These are phyloP conservation scores for Melanitta fusca DNA, from an alignment of 2,797 vertebrate species.

Conservation along the genomic window DNA sequence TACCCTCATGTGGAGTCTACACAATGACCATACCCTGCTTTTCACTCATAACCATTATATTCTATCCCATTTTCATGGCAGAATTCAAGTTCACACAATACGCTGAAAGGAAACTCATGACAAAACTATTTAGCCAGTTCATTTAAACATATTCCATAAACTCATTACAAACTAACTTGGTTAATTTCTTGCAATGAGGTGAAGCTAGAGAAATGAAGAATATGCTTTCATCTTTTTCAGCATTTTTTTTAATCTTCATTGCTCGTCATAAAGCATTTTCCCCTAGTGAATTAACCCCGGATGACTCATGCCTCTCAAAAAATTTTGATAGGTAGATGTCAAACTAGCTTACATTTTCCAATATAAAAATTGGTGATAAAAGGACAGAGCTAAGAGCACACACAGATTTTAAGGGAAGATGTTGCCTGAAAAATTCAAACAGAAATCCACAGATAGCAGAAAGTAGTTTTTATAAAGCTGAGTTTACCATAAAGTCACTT, in stretches of 20 bases:
- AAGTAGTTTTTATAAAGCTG: neutral
- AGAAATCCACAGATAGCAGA: conserved; percentile 17
- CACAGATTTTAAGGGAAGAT: conserved; percentile 7
- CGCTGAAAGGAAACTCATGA: neutral
- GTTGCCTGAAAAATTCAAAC: neutral
- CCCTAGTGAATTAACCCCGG: neutral
- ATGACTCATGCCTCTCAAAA: neutral
- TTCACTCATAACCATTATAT: neutral
- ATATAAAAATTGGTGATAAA: conserved; percentile 28
- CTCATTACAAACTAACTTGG: neutral
- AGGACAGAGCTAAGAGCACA: neutral
- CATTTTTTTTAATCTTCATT: neutral
- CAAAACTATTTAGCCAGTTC: neutral
- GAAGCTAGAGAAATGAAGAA: neutral
- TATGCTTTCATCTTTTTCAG: neutral
- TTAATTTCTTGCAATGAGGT: neutral
- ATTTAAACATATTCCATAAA: neutral
- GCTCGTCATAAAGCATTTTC: neutral
- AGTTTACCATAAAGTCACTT: neutral
- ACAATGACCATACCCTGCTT: neutral
- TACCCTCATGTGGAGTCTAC: neutral
- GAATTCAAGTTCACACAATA: neutral
- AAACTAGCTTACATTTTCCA: conserved; percentile 37
- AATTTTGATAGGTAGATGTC: neutral
- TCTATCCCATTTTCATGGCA: neutral